Evolutionary conservation across 23 tunicate species (phyloP).

Genomic region (Corella eumyota): DNA sequence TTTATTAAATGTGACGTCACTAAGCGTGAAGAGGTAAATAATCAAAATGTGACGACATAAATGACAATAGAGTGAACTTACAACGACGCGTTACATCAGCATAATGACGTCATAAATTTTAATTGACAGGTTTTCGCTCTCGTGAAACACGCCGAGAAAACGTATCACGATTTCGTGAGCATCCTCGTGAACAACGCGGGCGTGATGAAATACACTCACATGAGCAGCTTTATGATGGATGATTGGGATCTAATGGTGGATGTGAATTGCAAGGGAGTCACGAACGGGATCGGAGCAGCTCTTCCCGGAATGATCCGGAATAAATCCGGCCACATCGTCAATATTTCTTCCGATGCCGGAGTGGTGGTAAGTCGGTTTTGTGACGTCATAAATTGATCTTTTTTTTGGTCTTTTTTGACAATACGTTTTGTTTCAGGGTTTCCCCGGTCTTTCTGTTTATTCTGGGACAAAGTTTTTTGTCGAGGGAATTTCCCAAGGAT

Average conservation of each 20-base stretch:
- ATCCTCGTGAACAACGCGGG: slow-evolving; percentile 91
- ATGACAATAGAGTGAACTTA: too few relatives aligned
- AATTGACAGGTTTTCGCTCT: too few relatives aligned
- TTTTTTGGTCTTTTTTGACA: not conserved
- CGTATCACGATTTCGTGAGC: slow-evolving; percentile 44
- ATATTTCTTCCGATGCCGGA: slow-evolving; percentile 91
- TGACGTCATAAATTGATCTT: not conserved
- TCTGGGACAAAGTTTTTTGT: slow-evolving; percentile 97
- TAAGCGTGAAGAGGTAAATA: slow-evolving; percentile 40
- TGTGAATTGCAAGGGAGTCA: slow-evolving; percentile 80
- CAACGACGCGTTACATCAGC: too few relatives aligned
- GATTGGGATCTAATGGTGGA: slow-evolving; percentile 78
- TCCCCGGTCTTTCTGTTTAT: slow-evolving; percentile 79
- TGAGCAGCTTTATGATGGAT: slow-evolving; percentile 59
- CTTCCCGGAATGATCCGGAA: slow-evolving; percentile 60
- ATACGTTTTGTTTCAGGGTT: slow-evolving; percentile 42
- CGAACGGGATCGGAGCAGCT: slow-evolving; percentile 71
- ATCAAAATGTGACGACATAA: too few relatives aligned
- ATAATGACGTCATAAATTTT: too few relatives aligned
- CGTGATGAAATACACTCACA: slow-evolving; percentile 66
- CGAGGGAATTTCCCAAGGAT: slow-evolving; percentile 82
- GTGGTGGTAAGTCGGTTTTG: slow-evolving; percentile 26
- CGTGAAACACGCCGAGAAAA: slow-evolving; percentile 26
- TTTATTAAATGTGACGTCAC: slow-evolving; percentile 66
- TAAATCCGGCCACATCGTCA: slow-evolving; percentile 68